These are phyloP conservation scores for Physeter macrocephalus DNA, from an alignment of 2,113 vertebrate species.

Conservation along the genomic window DNA sequence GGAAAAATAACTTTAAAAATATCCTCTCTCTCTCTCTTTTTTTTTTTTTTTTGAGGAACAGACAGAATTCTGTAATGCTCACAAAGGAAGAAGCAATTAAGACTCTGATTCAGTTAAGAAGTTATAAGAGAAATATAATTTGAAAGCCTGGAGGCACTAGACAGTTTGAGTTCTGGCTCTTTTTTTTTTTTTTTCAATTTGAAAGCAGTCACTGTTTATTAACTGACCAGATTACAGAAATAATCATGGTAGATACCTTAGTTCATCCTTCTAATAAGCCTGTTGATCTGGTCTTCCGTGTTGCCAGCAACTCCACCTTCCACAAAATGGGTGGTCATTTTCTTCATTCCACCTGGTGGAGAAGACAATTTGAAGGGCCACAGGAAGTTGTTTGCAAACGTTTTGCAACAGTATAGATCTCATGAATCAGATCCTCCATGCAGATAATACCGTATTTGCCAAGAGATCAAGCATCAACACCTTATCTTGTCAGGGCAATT, in stretches of 20 bases:
- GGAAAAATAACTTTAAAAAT: not conserved
- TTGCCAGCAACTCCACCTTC: constrained; percentile 98
- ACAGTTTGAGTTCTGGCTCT: not conserved
- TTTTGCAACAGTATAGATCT: constrained; percentile 97
- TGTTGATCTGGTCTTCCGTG: constrained; percentile 98
- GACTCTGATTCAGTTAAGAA: not conserved
- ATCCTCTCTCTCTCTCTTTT: not conserved
- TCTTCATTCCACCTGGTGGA: constrained; percentile 95
- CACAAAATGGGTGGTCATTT: constrained; percentile 98
- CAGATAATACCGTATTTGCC: constrained; percentile 93
- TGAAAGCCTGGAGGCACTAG: not conserved
- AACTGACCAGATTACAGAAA: too few species aligned
- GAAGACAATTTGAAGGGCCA: constrained; percentile 98
- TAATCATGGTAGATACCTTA: constrained; percentile 75
- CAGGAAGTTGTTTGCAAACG: constrained; percentile 93
- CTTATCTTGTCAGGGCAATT: constrained; percentile 84
- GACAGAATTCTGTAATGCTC: not conserved
- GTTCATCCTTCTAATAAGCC: constrained; percentile 96
- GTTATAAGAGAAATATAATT: not conserved
- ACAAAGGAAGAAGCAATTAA: not conserved
- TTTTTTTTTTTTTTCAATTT: not conserved
- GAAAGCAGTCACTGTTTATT: too few species aligned
- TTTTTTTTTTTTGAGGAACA: not conserved
- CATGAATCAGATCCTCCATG: constrained; percentile 96
- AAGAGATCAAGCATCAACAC: constrained; percentile 87